These are phyloP conservation scores for Canis aureus DNA, from an alignment of 2,113 vertebrate species.

Conservation along the genomic window DNA sequence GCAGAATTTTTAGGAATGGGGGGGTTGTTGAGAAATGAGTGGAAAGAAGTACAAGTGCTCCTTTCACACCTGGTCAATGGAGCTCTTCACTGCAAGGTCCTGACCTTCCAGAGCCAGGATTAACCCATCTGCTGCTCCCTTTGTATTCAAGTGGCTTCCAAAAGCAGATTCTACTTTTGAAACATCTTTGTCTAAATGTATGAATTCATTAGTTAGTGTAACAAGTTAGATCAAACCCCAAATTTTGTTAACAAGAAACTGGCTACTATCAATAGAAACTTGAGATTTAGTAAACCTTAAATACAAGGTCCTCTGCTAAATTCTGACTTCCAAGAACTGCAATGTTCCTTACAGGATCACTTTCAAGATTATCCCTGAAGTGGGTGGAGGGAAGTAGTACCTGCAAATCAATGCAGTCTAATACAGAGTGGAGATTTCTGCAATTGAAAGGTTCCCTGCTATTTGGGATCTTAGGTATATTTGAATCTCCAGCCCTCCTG, in stretches of 20 bases:
- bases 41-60: not conserved
- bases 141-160: not conserved
- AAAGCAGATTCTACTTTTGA: not conserved
- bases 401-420: not conserved
- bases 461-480: not conserved
- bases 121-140: not conserved
- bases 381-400: not conserved
- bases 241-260: not conserved
- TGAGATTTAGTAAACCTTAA: not conserved
- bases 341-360: not conserved
- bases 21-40: not conserved
- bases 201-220: not conserved
- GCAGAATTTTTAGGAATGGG: not conserved
- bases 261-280: not conserved
- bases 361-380: not conserved
- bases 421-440: not conserved
- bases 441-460: not conserved
- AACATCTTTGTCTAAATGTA: not conserved
- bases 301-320: not conserved
- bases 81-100: not conserved
- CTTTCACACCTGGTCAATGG: not conserved
- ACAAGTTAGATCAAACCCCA: not conserved
- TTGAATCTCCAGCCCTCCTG: not conserved
- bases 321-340: not conserved
- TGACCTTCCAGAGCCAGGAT: not conserved